Conservation (phyloP, 23 tunicate species). For the Pegea sp. region DNA sequence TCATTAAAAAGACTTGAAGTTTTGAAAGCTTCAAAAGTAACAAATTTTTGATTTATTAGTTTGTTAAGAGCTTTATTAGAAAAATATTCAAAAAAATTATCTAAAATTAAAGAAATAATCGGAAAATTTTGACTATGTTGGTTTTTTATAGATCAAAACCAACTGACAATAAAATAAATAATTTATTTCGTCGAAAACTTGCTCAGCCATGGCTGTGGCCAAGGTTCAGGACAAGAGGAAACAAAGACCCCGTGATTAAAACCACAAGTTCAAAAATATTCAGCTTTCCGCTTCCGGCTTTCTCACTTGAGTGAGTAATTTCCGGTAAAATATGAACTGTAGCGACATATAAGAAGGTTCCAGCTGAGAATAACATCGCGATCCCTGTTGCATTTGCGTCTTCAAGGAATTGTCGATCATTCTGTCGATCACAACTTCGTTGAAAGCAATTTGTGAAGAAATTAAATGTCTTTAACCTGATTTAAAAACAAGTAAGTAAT, state of each 20-base stretch:
- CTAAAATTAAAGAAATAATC: no score
- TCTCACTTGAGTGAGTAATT: conserved; percentile 33
- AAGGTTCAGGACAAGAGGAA: conserved; percentile 51
- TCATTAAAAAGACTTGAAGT: no score
- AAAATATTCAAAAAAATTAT: no score
- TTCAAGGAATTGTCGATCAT: conserved; percentile 3
- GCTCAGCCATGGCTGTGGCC: conserved; percentile 54
- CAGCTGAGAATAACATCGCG: conserved; percentile 97
- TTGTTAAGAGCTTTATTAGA: no score
- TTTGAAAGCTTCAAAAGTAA: no score
- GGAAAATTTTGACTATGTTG: no score
- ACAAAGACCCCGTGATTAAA: conserved; percentile 46
- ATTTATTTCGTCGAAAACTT: neutral
- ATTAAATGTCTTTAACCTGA: conserved; percentile 12
- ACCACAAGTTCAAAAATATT: conserved; percentile 32
- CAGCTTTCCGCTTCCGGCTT: conserved; percentile 19
- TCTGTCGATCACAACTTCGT: no score
- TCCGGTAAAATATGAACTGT: conserved; percentile 96
- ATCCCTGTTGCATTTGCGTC: conserved; percentile 79
- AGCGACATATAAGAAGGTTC: conserved; percentile 93
- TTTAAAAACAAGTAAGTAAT: conserved; percentile 36
- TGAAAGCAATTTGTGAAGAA: neutral
- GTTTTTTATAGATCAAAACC: no score
- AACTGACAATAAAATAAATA: no score
- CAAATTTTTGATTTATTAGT: no score